Conservation (phyloP, 2,113 vertebrate species). For the Barbus barbus region DNA sequence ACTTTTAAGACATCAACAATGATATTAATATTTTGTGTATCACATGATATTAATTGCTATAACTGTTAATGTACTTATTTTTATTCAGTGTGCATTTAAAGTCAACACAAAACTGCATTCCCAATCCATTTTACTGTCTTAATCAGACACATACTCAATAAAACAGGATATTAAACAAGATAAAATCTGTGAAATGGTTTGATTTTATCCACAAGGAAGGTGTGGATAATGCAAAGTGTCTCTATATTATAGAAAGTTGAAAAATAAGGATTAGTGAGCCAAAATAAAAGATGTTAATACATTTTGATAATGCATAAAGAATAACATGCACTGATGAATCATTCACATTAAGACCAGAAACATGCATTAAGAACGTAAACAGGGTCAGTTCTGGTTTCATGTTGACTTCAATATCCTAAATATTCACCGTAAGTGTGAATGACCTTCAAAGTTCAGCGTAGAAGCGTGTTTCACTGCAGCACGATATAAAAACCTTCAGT, state of each 20-base stretch:
- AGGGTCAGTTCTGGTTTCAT: background rate
- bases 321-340: background rate
- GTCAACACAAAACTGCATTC: conserved; percentile 8
- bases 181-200: background rate
- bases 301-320: background rate
- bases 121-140: background rate
- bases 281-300: background rate
- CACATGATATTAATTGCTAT: background rate
- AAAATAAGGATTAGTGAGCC: background rate
- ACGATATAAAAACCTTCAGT: conserved; percentile 10
- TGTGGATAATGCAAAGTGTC: background rate
- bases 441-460: background rate
- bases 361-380: background rate
- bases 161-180: too few species aligned
- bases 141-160: background rate
- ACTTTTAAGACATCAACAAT: too few species aligned
- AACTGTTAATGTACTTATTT: background rate
- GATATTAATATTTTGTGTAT: background rate
- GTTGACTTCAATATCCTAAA: background rate
- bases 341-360: background rate
- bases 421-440: background rate
- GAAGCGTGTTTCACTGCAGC: background rate
- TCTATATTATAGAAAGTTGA: background rate
- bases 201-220: too few species aligned
- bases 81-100: background rate